These are phyloP conservation scores for Diabrotica virgifera DNA, from an alignment of 1,140 invertebrate species.

Conservation along the genomic window DNA sequence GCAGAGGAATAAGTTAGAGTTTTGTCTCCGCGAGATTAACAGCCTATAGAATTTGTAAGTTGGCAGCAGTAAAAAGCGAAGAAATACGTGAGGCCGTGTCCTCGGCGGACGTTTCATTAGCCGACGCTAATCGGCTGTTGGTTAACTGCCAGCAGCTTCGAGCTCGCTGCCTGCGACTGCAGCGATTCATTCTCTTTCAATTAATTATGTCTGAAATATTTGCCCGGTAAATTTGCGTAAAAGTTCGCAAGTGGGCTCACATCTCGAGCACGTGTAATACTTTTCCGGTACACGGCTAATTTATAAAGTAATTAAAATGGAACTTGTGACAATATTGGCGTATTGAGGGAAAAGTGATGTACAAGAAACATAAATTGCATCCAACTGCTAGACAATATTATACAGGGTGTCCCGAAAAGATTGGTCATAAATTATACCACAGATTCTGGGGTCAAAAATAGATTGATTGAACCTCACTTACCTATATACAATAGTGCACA, in stretches of 20 bases:
- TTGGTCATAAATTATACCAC: too few relatives aligned
- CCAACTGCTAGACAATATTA: too few relatives aligned
- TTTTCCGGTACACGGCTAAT: background rate
- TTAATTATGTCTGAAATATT: constrained; percentile 3
- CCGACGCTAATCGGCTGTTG: constrained; percentile 4
- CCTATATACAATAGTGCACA: too few relatives aligned
- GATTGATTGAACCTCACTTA: too few relatives aligned
- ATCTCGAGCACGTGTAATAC: background rate
- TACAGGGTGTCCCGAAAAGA: too few relatives aligned
- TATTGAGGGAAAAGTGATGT: too few relatives aligned
- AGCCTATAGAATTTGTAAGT: background rate
- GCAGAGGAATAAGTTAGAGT: background rate
- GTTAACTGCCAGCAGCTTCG: constrained; percentile 4
- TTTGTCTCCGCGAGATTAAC: background rate
- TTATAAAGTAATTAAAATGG: too few relatives aligned
- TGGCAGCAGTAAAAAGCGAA: background rate
- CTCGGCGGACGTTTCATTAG: constrained; percentile 1
- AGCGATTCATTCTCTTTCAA: background rate
- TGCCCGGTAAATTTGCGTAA: background rate
- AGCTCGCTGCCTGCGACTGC: background rate
- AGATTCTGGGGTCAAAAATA: too few relatives aligned
- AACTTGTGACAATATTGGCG: too few relatives aligned
- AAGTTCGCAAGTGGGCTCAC: background rate
- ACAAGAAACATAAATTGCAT: too few relatives aligned
- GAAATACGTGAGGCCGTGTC: background rate